Percentiles rank a stretch among this genome's conserved stretches.
Conservation (phyloP, 2,888 invertebrate species). For the Drosophila lacicola region DNA sequence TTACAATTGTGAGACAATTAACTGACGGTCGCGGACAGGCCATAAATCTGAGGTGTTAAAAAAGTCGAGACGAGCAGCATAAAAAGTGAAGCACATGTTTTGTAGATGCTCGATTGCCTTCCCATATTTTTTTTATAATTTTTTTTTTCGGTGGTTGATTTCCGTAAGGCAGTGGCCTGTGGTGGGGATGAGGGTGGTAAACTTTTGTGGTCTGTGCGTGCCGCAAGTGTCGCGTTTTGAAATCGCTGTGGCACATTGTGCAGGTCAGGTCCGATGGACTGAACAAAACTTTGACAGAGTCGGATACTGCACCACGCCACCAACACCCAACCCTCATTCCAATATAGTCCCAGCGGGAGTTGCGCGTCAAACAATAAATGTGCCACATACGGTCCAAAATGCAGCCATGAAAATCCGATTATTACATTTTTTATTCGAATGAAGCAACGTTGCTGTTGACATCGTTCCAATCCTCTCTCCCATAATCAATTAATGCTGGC, state of each 20-base stretch:
- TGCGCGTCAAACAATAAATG: slow-evolving; percentile 67
- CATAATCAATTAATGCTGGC: slow-evolving; percentile 78
- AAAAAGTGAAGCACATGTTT: slow-evolving; percentile 64
- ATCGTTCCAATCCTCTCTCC: slow-evolving; percentile 21
- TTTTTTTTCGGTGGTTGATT: slow-evolving; percentile 64
- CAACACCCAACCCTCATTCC: not conserved
- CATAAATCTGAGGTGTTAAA: slow-evolving; percentile 77
- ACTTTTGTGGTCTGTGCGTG: slow-evolving; percentile 57
- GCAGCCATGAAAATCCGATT: slow-evolving; percentile 76
- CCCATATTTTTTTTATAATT: slow-evolving; percentile 9
- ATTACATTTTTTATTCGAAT: slow-evolving; percentile 65
- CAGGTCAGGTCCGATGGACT: slow-evolving; percentile 54
- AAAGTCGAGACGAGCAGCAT: slow-evolving; percentile 41
- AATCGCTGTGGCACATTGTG: slow-evolving; percentile 44
- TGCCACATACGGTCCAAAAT: slow-evolving; percentile 64
- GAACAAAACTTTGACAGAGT: slow-evolving; percentile 41
- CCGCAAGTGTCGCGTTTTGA: slow-evolving; percentile 61
- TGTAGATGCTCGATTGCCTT: slow-evolving; percentile 23
- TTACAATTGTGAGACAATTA: slow-evolving; percentile 73
- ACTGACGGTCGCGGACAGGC: slow-evolving; percentile 45
- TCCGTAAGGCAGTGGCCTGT: slow-evolving; percentile 18
- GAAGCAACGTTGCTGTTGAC: slow-evolving; percentile 21
- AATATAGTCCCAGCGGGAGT: slow-evolving; percentile 23
- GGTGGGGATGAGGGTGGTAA: slow-evolving; percentile 25
- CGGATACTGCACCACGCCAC: not conserved